These are phyloP conservation scores for Leguminivora glycinivorella DNA, from an alignment of 1,140 invertebrate species.

Conservation along the genomic window DNA sequence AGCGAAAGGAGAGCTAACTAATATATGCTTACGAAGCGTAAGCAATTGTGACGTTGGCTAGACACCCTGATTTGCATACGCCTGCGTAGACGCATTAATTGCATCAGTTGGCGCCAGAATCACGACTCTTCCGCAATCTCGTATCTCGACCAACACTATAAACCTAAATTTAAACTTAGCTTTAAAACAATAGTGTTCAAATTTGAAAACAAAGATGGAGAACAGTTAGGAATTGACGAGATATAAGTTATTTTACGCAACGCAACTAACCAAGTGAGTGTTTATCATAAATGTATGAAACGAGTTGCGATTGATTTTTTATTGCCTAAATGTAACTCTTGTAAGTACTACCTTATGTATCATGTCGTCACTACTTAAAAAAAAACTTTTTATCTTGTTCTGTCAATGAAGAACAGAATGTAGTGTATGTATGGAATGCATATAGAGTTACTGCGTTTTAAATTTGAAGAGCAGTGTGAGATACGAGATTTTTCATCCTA, in stretches of 20 bases:
- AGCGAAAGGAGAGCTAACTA: too few relatives aligned
- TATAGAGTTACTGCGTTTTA: too few relatives aligned
- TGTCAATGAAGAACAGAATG: too few relatives aligned
- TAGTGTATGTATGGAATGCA: too few relatives aligned
- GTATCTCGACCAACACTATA: neutral
- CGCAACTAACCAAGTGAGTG: neutral
- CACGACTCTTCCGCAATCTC: neutral
- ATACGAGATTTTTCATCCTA: too few relatives aligned
- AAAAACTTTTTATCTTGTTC: too few relatives aligned
- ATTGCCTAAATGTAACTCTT: neutral
- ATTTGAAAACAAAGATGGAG: neutral
- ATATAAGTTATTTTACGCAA: neutral
- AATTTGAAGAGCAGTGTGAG: too few relatives aligned
- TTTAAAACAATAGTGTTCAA: neutral
- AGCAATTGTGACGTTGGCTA: too few relatives aligned
- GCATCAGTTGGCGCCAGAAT: constrained; percentile 5
- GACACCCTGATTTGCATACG: constrained; percentile 2
- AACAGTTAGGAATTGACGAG: neutral
- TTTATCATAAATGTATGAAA: constrained; percentile 3
- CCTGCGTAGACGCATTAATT: constrained; percentile 14
- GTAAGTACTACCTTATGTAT: too few relatives aligned
- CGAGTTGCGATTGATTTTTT: neutral
- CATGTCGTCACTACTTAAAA: too few relatives aligned
- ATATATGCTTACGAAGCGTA: too few relatives aligned
- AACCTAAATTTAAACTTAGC: neutral